Conservation (phyloP, 2,113 vertebrate species). For the Sapayoa aenigma region DNA sequence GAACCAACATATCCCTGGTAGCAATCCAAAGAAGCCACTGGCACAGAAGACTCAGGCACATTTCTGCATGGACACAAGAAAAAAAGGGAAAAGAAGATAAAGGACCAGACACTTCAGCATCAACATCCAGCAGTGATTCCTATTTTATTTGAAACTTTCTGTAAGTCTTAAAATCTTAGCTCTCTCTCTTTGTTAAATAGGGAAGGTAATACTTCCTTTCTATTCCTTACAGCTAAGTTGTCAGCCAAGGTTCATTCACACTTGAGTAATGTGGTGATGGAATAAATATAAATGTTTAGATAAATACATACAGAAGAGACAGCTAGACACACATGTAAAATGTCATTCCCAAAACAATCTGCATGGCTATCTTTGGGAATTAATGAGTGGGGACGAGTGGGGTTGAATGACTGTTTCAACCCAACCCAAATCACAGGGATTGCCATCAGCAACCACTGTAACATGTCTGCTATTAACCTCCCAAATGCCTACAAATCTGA, state of each 20-base stretch:
- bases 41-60: background rate
- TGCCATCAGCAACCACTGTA: conserved; percentile 4
- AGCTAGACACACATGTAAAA: background rate
- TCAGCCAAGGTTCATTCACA: conserved; percentile 32
- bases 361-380: background rate
- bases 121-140: background rate
- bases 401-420: conserved; percentile 26
- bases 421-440: background rate
- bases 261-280: background rate
- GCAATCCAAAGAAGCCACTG: background rate
- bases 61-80: background rate
- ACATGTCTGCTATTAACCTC: conserved; percentile 25
- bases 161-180: background rate
- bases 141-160: background rate
- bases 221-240: background rate
- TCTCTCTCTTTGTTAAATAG: background rate
- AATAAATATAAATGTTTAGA: conserved; percentile 37
- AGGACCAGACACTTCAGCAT: background rate
- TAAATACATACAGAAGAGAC: background rate
- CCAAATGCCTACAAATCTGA: conserved; percentile 1
- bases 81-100: background rate
- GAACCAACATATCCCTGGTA: background rate
- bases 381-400: conserved; percentile 3
- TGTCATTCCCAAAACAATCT: background rate
- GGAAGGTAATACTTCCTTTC: background rate